These are phyloP conservation scores for Nasua narica DNA, from an alignment of 2,797 vertebrate species.

Conservation along the genomic window DNA sequence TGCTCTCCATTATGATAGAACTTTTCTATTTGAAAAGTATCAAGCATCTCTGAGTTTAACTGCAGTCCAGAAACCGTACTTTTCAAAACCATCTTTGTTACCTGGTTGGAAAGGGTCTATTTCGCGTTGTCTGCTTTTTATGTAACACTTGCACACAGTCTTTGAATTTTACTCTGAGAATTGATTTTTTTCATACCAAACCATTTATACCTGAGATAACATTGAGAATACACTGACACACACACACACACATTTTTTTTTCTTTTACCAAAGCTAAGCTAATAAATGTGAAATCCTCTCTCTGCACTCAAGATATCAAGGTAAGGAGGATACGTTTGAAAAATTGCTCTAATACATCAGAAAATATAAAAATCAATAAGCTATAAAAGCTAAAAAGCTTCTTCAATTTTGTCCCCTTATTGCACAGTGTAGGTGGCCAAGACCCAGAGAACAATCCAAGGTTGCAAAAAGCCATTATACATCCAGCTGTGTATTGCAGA, in stretches of 20 bases:
- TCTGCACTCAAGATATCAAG: slow-evolving; percentile 83
- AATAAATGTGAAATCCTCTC: slow-evolving; percentile 85
- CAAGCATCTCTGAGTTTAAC: slow-evolving; percentile 71
- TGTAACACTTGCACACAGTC: slow-evolving; percentile 71
- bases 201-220: slow-evolving; percentile 80
- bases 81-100: slow-evolving; percentile 72
- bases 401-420: slow-evolving; percentile 83
- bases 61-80: slow-evolving; percentile 61
- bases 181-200: slow-evolving; percentile 76
- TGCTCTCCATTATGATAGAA: slow-evolving; percentile 74
- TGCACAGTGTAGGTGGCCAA: slow-evolving; percentile 78
- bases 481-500: slow-evolving; percentile 67
- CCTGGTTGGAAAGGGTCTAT: slow-evolving; percentile 59
- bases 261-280: slow-evolving; percentile 75
- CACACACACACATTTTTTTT: neutral
- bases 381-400: slow-evolving; percentile 84
- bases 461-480: slow-evolving; percentile 77
- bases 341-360: slow-evolving; percentile 85
- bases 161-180: slow-evolving; percentile 80
- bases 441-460: slow-evolving; percentile 78
- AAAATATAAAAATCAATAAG: slow-evolving; percentile 88
- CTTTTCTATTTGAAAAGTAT: slow-evolving; percentile 73
- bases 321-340: slow-evolving; percentile 82
- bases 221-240: slow-evolving; percentile 16
- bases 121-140: slow-evolving; percentile 74